phyloP scores from a whole-genome alignment of 2,888 invertebrate species.

The Hypselothyrea guttata region DNA sequence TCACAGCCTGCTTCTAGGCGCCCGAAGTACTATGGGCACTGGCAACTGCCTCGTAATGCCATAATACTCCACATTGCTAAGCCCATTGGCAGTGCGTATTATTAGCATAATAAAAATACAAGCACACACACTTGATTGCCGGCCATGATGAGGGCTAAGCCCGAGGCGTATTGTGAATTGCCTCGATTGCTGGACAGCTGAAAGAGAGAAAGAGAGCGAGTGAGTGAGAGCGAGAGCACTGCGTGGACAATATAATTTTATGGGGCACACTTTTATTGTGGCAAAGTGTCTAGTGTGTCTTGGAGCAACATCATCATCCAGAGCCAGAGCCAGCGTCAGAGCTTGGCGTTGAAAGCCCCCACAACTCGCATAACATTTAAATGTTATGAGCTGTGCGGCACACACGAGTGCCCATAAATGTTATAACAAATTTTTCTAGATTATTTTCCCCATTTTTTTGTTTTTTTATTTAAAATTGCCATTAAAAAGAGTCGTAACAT shows the following conservation, averaged over 20 bases:
- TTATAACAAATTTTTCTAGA: constrained; percentile 54
- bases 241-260: constrained; percentile 76
- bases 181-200: constrained; percentile 35
- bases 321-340: constrained; percentile 33
- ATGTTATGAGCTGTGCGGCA: constrained; percentile 58
- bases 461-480: constrained; percentile 12
- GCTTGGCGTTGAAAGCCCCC: constrained; percentile 58
- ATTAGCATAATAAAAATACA: constrained; percentile 81
- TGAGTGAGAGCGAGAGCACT: constrained; percentile 18
- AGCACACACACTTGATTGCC: constrained; percentile 33
- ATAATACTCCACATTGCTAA: constrained; percentile 62
- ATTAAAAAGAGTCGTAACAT: constrained; percentile 38
- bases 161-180: constrained; percentile 35
- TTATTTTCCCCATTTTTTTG: constrained; percentile 1
- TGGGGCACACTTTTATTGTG: constrained; percentile 69
- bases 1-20: constrained; percentile 76
- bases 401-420: constrained; percentile 61
- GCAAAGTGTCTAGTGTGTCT: constrained; percentile 63
- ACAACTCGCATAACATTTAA: constrained; percentile 64
- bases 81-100: constrained; percentile 73
- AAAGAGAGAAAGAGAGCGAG: too few relatives aligned
- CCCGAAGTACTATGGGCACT: constrained; percentile 45
- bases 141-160: constrained; percentile 39
- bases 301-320: constrained; percentile 29
- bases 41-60: constrained; percentile 25